Conservation (phyloP, 2,113 vertebrate genomes). For the Callipepla squamata region DNA sequence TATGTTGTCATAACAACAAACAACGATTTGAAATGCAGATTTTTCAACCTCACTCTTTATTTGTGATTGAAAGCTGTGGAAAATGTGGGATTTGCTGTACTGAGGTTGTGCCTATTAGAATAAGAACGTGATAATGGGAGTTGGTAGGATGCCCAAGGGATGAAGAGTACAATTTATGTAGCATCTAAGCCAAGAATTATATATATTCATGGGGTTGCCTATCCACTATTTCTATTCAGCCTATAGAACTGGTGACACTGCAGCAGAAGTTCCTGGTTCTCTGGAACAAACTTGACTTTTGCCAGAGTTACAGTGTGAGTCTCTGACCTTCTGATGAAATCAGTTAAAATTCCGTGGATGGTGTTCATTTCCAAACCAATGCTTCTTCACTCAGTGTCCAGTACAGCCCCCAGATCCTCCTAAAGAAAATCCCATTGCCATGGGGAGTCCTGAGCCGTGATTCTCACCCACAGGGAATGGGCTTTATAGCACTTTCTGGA, state of each 20-base stretch:
- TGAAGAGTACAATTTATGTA: slow-evolving; percentile 46
- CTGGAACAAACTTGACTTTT: neutral
- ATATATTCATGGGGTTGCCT: slow-evolving; percentile 21
- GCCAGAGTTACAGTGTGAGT: accelerated
- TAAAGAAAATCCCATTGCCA: neutral
- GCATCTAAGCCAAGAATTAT: slow-evolving; percentile 28
- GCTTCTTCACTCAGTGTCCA: accelerated
- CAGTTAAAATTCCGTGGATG: neutral
- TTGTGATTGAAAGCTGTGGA: slow-evolving; percentile 50
- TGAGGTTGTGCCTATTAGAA: slow-evolving; percentile 44
- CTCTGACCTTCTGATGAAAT: neutral
- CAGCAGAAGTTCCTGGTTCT: neutral
- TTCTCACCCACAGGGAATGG: neutral
- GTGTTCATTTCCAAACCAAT: neutral
- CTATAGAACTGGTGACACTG: neutral
- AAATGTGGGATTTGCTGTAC: slow-evolving; percentile 54
- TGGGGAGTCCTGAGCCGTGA: accelerated
- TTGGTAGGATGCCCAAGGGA: slow-evolving; percentile 51
- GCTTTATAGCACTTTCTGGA: neutral
- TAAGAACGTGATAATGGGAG: slow-evolving; percentile 51
- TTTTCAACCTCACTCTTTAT: slow-evolving; percentile 48
- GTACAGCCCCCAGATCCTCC: neutral
- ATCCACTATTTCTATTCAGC: slow-evolving; percentile 1
- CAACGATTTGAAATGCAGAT: slow-evolving; percentile 78
- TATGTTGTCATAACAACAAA: slow-evolving; percentile 83